Conservation (phyloP, 2,797 vertebrate species). For the Perdix hodgsoniae region DNA sequence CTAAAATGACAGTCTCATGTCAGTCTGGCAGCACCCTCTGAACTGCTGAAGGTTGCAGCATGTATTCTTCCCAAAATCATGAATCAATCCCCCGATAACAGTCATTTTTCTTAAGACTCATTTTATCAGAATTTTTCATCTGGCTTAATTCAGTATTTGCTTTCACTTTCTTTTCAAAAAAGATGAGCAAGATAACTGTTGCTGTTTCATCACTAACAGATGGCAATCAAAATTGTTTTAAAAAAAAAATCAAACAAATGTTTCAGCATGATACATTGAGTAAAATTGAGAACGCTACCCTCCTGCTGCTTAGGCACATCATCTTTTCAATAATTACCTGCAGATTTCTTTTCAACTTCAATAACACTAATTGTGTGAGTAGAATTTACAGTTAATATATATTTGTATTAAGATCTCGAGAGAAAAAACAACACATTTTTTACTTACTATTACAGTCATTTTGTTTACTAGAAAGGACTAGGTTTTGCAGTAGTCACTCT, state of each 20-base stretch:
- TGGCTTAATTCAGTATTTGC: neutral
- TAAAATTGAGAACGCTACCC: conserved; percentile 12
- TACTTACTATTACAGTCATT: neutral
- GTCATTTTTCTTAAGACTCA: neutral
- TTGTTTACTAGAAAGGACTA: neutral
- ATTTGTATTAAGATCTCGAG: neutral
- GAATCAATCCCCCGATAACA: neutral
- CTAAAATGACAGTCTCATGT: neutral
- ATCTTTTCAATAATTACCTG: conserved; percentile 41
- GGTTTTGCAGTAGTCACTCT: neutral
- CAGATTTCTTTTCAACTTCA: conserved; percentile 42
- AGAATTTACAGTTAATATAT: conserved; percentile 1
- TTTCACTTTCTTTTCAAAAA: conserved; percentile 10
- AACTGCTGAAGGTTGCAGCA: neutral
- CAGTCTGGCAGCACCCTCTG: neutral
- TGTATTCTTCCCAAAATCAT: neutral
- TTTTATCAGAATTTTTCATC: neutral
- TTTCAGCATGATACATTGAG: conserved; percentile 11
- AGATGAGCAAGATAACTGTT: neutral
- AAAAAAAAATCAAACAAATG: conserved; percentile 56
- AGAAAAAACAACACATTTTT: neutral
- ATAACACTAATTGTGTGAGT: neutral
- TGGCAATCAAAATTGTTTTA: conserved; percentile 42
- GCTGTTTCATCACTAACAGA: conserved; percentile 26
- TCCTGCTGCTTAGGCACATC: conserved; percentile 2